These are phyloP conservation scores for Lycaena phlaeas DNA, from an alignment of 2,888 invertebrate species.

Conservation along the genomic window DNA sequence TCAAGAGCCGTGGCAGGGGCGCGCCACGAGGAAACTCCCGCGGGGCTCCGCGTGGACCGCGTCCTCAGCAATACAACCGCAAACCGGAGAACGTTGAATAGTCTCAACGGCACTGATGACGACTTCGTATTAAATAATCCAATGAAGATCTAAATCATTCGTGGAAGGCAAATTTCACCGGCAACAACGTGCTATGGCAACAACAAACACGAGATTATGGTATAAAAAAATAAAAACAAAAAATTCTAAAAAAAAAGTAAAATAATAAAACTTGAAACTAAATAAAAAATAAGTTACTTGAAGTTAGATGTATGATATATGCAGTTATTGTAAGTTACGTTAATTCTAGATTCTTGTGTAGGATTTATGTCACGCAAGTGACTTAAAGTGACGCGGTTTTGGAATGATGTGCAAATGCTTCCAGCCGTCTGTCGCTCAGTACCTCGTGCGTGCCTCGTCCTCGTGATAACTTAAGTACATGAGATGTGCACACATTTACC, in stretches of 20 bases:
- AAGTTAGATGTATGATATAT: conserved; percentile 72
- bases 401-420: conserved; percentile 21
- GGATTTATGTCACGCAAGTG: conserved; percentile 41
- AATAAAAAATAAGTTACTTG: conserved; percentile 71
- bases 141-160: conserved; percentile 64
- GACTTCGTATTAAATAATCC: conserved; percentile 25
- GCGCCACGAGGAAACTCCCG: conserved; percentile 34
- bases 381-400: conserved; percentile 32
- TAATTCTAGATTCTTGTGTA: conserved; percentile 65
- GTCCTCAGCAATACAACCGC: conserved; percentile 44
- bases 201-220: conserved; percentile 74
- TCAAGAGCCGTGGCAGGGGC: conserved; percentile 68
- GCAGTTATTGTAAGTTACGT: conserved; percentile 68
- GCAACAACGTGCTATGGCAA: conserved; percentile 75
- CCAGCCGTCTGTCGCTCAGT: conserved; percentile 25
- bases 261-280: conserved; percentile 69
- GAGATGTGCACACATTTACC: conserved; percentile 46
- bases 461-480: conserved; percentile 61
- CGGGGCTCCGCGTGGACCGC: conserved; percentile 36
- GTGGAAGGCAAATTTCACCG: conserved; percentile 81
- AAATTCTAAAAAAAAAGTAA: conserved; percentile 72
- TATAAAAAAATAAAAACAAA: conserved; percentile 56
- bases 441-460: conserved; percentile 47
- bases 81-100: conserved; percentile 53
- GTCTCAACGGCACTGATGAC: conserved; percentile 23